Evolutionary conservation across 2,113 vertebrate genomes (phyloP).

Genomic region (Hyperoodon ampullatus): DNA sequence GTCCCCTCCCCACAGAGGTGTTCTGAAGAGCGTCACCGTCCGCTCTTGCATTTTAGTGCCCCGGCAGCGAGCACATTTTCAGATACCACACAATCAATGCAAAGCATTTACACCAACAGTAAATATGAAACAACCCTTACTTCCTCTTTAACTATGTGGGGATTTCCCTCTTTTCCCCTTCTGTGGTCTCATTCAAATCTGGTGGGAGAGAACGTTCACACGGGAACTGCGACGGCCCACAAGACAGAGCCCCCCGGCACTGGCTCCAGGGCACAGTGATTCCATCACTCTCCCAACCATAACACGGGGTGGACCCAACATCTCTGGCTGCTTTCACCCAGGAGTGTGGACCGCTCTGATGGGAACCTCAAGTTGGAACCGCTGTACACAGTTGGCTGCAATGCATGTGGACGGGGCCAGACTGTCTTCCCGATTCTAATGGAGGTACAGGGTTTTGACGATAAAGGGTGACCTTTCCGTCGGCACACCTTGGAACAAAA

Average conservation of each 20-base stretch:
- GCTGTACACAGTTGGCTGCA: not conserved
- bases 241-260: not conserved
- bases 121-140: not conserved
- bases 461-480: accelerated
- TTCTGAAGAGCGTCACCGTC: not conserved
- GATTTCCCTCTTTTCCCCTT: not conserved
- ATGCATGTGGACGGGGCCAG: accelerated
- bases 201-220: not conserved
- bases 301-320: not conserved
- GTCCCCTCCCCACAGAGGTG: not conserved
- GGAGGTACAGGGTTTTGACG: not conserved
- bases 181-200: not conserved
- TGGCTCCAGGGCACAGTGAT: not conserved
- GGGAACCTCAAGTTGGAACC: not conserved
- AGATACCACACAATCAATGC: not conserved
- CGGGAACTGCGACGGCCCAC: not conserved
- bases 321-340: not conserved
- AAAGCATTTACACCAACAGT: not conserved
- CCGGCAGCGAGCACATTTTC: not conserved
- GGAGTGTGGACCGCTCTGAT: not conserved
- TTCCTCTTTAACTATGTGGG: not conserved
- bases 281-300: too few relatives aligned
- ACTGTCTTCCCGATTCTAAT: not conserved
- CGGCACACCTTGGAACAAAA: not conserved
- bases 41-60: not conserved